phyloP scores from a whole-genome alignment of 2,797 vertebrate genomes.

The Channallabes apus region DNA sequence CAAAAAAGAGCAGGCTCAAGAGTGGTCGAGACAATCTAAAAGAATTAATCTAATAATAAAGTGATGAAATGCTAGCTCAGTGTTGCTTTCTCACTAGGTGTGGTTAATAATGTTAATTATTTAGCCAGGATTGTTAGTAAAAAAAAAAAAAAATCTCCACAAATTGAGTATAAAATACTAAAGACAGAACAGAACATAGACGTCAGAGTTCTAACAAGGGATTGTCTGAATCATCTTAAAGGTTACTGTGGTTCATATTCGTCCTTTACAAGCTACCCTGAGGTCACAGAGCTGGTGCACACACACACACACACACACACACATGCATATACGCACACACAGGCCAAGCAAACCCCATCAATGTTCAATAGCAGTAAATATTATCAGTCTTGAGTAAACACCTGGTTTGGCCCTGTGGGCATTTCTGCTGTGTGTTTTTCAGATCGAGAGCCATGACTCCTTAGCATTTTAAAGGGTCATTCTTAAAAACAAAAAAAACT shows the following conservation, averaged over 20 bases:
- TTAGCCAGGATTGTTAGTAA: neutral
- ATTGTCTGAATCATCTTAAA: neutral
- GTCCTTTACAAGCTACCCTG: neutral
- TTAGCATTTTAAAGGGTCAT: constrained; percentile 35
- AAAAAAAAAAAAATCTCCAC: no score
- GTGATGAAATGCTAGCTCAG: neutral
- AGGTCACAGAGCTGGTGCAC: constrained; percentile 13
- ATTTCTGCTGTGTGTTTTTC: constrained; percentile 45
- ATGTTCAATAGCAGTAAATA: constrained; percentile 43
- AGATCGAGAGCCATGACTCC: constrained; percentile 20
- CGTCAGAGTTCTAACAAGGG: neutral
- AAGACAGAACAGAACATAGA: no score
- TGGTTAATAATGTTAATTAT: neutral
- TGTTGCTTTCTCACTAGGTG: neutral
- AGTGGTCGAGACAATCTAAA: neutral
- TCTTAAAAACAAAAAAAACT: neutral
- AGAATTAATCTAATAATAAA: neutral
- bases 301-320: constrained; percentile 4
- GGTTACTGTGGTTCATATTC: neutral
- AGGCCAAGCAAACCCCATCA: constrained; percentile 25
- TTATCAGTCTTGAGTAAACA: constrained; percentile 61
- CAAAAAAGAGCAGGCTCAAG: no score
- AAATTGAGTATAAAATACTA: no score
- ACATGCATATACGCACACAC: constrained; percentile 27
- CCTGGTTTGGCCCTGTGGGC: constrained; percentile 29